phyloP scores from a whole-genome alignment of 1,140 invertebrate genomes.

The Ericerus pela region DNA sequence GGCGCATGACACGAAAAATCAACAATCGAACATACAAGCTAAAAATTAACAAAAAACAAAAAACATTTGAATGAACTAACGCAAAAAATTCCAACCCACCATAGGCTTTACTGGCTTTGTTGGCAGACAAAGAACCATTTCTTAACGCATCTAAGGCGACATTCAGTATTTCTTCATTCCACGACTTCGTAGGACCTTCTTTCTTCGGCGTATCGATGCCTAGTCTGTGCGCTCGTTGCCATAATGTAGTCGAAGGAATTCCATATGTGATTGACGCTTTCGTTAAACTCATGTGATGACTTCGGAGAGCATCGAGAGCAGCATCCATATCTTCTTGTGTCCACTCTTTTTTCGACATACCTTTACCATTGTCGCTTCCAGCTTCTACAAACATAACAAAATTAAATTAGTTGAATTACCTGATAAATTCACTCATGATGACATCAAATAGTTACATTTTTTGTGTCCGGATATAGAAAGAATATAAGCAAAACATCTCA shows the following conservation, averaged over 20 bases:
- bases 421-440: too few species aligned
- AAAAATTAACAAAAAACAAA: neutral
- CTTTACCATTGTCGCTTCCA: constrained; percentile 14
- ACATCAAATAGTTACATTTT: too few species aligned
- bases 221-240: constrained; percentile 70
- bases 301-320: constrained; percentile 64
- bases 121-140: constrained; percentile 69
- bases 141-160: constrained; percentile 62
- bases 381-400: constrained; percentile 12
- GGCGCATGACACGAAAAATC: neutral
- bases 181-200: constrained; percentile 68
- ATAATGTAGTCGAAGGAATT: constrained; percentile 75
- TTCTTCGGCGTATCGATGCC: constrained; percentile 82
- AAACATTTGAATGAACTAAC: neutral
- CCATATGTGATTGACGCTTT: constrained; percentile 70
- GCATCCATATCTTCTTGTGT: constrained; percentile 76
- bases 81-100: constrained; percentile 33
- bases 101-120: constrained; percentile 81
- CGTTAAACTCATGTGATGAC: constrained; percentile 72
- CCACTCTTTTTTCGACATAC: constrained; percentile 54
- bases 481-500: too few species aligned
- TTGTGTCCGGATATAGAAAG: too few species aligned
- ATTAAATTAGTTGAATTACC: too few species aligned
- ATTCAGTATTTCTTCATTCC: constrained; percentile 70
- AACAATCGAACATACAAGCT: neutral